These are phyloP conservation scores for Ophraella communa DNA, from an alignment of 2,888 invertebrate species.

Conservation along the genomic window DNA sequence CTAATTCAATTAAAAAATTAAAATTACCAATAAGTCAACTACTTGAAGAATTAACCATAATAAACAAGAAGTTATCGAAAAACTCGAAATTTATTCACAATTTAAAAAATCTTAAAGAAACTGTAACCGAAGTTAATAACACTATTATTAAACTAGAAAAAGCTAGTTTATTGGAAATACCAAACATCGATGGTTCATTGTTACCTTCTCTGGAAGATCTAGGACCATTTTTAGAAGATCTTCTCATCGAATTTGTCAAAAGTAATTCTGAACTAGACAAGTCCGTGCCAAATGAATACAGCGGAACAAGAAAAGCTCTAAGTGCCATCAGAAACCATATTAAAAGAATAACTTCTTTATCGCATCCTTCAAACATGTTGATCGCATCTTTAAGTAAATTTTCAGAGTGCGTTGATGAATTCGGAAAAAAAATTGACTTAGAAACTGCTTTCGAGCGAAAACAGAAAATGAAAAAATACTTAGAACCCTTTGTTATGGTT, in stretches of 20 bases:
- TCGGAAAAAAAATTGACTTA: conserved; percentile 25
- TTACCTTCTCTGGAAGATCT: conserved; percentile 30
- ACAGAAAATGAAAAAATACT: conserved; percentile 19
- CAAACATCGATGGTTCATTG: conserved; percentile 6
- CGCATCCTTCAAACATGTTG: conserved; percentile 29
- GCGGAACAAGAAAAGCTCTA: conserved; percentile 27
- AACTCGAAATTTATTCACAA: conserved; percentile 47
- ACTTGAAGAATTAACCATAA: conserved; percentile 39
- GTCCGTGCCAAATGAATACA: conserved; percentile 7
- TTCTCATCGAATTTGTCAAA: conserved; percentile 46
- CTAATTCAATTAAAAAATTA: conserved; percentile 28
- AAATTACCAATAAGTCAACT: conserved; percentile 40
- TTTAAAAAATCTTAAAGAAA: conserved; percentile 48
- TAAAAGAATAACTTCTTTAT: conserved; percentile 31
- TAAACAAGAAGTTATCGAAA: conserved; percentile 30
- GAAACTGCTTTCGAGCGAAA: conserved; percentile 17
- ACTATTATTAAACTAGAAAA: conserved; percentile 54
- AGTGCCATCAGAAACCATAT: conserved; percentile 29
- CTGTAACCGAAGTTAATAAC: conserved; percentile 55
- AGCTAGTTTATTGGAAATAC: conserved; percentile 37
- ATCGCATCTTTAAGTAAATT: conserved; percentile 37
- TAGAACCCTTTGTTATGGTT: conserved; percentile 30
- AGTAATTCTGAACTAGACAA: conserved; percentile 42
- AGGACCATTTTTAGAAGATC: conserved; percentile 40
- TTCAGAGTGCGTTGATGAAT: conserved; percentile 23